These are phyloP conservation scores for Bradypodion ventrale DNA, from an alignment of 2,797 vertebrate genomes.

Conservation along the genomic window DNA sequence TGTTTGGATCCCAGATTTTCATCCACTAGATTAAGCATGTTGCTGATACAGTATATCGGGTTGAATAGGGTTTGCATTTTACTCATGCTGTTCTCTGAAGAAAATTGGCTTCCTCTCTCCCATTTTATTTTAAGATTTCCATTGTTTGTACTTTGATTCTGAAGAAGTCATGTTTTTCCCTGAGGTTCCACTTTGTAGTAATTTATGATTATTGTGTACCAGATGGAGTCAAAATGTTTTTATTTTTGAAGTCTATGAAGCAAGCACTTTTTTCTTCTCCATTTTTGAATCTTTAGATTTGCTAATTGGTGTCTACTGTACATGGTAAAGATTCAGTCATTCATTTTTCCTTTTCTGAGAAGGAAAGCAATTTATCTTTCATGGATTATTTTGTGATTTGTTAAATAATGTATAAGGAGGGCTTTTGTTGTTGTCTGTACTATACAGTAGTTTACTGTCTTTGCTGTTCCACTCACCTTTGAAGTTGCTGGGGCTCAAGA, in stretches of 20 bases:
- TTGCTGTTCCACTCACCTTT: background rate
- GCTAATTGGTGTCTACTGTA: slow-evolving; percentile 31
- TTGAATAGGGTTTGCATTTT: background rate
- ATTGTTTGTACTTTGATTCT: background rate
- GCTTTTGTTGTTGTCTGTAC: slow-evolving; percentile 12
- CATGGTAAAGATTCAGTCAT: background rate
- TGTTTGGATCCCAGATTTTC: background rate
- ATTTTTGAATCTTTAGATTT: slow-evolving; percentile 24
- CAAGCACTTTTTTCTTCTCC: slow-evolving; percentile 5
- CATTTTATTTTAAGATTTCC: background rate
- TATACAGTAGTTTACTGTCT: background rate
- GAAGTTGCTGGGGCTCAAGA: background rate
- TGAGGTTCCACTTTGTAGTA: slow-evolving; percentile 20
- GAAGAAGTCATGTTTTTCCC: slow-evolving; percentile 16
- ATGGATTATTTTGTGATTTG: slow-evolving; percentile 19
- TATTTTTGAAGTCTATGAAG: slow-evolving; percentile 23
- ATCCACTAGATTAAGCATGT: background rate
- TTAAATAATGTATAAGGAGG: slow-evolving; percentile 21
- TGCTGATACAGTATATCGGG: background rate
- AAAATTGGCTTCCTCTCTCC: background rate
- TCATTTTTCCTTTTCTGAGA: background rate
- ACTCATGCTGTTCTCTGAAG: background rate
- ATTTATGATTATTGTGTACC: slow-evolving; percentile 32
- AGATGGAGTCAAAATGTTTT: slow-evolving; percentile 26
- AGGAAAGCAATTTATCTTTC: slow-evolving; percentile 36